Conservation (phyloP, 2,888 invertebrate species). For the Lasioglossum figueresi region DNA sequence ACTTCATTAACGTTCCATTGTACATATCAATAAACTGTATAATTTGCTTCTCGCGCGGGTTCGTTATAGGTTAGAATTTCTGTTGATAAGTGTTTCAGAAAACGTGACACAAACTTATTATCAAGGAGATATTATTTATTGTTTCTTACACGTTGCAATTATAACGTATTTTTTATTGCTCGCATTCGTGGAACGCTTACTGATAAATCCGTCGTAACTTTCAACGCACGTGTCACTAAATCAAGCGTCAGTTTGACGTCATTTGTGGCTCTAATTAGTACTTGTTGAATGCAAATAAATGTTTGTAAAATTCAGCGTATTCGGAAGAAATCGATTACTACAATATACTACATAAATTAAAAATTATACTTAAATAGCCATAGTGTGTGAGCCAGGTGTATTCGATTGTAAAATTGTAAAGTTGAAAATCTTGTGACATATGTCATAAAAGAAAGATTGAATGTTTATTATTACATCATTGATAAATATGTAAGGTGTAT, state of each 20-base stretch:
- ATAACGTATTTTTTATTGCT: background rate
- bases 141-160: background rate
- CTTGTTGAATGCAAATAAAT: background rate
- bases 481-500: background rate
- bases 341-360: background rate
- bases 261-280: constrained; percentile 1
- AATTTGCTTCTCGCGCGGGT: background rate
- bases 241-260: background rate
- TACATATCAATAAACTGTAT: background rate
- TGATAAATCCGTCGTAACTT: background rate
- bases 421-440: constrained; percentile 1
- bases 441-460: constrained; percentile 2
- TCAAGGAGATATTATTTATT: background rate
- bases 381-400: background rate
- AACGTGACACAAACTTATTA: background rate
- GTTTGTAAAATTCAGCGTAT: background rate
- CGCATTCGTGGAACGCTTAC: background rate
- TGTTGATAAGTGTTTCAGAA: background rate
- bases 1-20: constrained; percentile 8
- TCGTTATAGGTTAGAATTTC: constrained; percentile 34
- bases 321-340: background rate
- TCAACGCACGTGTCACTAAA: constrained; percentile 13
- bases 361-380: background rate
- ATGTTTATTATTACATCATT: background rate
- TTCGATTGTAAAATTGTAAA: background rate